Evolutionary conservation across 2,888 invertebrate species (phyloP).

Genomic region (Melangyna quadrimaculata): DNA sequence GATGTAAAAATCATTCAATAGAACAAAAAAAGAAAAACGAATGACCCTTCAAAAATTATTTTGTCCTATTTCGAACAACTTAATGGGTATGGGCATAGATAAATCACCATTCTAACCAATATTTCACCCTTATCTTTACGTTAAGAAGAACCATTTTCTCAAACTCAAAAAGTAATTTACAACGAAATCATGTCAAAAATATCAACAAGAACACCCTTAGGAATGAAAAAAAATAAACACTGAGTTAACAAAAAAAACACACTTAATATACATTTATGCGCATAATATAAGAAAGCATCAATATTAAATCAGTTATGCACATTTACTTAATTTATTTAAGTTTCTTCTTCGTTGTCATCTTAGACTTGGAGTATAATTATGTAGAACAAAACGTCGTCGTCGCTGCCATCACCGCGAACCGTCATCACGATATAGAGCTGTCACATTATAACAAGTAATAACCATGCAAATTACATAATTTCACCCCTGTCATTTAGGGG

Average conservation of each 20-base stretch:
- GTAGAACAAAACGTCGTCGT: neutral
- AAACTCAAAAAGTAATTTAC: neutral
- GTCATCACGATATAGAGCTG: too few species aligned
- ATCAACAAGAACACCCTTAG: neutral
- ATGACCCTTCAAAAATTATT: neutral
- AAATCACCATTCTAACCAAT: neutral
- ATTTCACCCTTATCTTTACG: neutral
- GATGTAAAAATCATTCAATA: too few species aligned
- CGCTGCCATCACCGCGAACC: neutral
- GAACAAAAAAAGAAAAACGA: neutral
- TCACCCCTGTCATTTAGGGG: neutral
- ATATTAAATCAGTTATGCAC: neutral
- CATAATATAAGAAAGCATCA: neutral
- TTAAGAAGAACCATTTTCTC: neutral
- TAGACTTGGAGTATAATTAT: neutral
- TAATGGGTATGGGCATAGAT: neutral
- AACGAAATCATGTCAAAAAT: neutral
- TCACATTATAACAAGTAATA: constrained; percentile 47
- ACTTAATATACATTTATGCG: neutral
- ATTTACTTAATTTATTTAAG: constrained; percentile 16
- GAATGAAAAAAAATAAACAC: neutral
- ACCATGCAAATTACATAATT: constrained; percentile 49
- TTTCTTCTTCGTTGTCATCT: constrained; percentile 8
- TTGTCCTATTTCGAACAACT: neutral
- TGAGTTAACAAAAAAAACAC: neutral